phyloP scores from a whole-genome alignment of 1,140 invertebrate species.

The Nomia melanderi region DNA sequence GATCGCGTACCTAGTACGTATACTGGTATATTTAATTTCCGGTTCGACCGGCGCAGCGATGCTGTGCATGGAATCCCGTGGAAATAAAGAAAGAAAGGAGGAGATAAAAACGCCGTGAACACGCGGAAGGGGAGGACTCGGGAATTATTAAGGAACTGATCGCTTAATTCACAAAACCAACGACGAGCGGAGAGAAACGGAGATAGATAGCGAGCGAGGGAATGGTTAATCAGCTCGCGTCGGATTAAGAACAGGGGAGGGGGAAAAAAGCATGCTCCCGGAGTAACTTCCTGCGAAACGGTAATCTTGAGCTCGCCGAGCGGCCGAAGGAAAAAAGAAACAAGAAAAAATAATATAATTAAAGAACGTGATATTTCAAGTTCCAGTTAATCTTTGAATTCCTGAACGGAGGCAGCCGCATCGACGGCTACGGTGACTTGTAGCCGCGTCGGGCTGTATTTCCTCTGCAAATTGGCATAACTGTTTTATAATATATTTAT shows the following conservation, averaged over 20 bases:
- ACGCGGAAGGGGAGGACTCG: background rate
- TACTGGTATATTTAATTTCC: constrained; percentile 56
- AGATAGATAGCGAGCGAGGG: background rate
- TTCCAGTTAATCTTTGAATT: constrained; percentile 1
- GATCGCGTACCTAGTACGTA: constrained; percentile 15
- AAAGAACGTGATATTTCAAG: constrained; percentile 5
- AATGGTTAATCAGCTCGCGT: background rate
- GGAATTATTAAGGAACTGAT: constrained; percentile 16
- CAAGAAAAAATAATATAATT: constrained; percentile 14
- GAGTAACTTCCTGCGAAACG: constrained; percentile 17
- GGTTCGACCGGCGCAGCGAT: constrained; percentile 17
- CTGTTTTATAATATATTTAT: constrained; percentile 1
- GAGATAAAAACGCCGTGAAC: background rate
- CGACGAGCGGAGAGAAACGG: background rate
- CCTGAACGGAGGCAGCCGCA: background rate
- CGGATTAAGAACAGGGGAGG: constrained; percentile 14
- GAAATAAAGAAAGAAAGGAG: background rate
- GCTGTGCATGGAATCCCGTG: background rate
- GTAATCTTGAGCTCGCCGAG: constrained; percentile 5
- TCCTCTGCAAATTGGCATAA: constrained; percentile 18
- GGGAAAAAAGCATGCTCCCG: constrained; percentile 12
- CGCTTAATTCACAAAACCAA: constrained; percentile 34
- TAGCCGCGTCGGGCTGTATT: background rate
- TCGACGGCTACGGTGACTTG: background rate
- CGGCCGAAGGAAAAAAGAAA: background rate